A percentile compares a stretch with the other conserved stretches of the same genome.
Evolutionary conservation across 2,888 invertebrate species (phyloP).

Genomic region (Dryococelus australis): DNA sequence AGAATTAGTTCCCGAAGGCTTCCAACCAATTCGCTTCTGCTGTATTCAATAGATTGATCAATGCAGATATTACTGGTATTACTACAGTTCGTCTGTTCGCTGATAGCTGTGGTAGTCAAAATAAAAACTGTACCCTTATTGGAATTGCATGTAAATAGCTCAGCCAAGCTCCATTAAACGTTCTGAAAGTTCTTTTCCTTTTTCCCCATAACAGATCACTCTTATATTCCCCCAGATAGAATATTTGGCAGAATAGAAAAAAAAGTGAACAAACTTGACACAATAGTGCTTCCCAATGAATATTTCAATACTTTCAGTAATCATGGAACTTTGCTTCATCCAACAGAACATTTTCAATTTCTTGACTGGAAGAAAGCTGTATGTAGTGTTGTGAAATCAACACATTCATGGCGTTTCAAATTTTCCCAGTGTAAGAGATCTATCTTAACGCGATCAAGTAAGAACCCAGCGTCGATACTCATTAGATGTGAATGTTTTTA

Average conservation of each 20-base stretch:
- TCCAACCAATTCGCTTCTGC: too few species aligned
- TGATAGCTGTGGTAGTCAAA: not conserved
- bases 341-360: not conserved
- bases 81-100: not conserved
- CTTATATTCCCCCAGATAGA: not conserved
- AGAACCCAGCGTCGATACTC: not conserved
- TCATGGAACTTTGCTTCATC: not conserved
- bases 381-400: not conserved
- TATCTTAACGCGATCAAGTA: too few species aligned
- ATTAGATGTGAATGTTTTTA: not conserved
- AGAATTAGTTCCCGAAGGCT: too few species aligned
- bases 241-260: not conserved
- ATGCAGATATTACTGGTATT: not conserved
- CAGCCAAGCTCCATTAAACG: not conserved
- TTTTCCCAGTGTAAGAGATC: not conserved
- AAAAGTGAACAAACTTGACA: not conserved
- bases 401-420: not conserved
- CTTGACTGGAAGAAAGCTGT: not conserved
- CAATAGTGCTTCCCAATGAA: not conserved
- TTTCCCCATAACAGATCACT: not conserved
- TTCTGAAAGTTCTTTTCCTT: not conserved
- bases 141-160: too few species aligned
- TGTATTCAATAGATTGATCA: not conserved
- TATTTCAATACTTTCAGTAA: not conserved
- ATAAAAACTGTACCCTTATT: not conserved